A percentile compares a stretch with the other conserved stretches of the same genome.
These are phyloP conservation scores for Thereva nobilitata DNA, from an alignment of 2,888 invertebrate species.

Conservation along the genomic window DNA sequence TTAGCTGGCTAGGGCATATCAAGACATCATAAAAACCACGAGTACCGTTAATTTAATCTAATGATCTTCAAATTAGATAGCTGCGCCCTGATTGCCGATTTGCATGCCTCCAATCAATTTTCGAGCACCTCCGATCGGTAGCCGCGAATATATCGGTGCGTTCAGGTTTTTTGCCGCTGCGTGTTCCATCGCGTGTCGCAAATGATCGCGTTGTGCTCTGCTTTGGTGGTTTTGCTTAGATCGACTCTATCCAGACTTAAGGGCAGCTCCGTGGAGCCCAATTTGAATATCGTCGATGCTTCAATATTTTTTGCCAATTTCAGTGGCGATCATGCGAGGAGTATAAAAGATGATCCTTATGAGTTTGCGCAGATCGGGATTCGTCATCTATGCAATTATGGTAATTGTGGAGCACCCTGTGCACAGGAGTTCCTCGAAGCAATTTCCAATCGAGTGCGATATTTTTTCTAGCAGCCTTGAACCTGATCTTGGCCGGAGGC, in stretches of 20 bases:
- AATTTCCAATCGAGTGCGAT: constrained; percentile 20
- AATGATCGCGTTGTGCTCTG: not conserved
- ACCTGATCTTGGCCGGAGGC: constrained; percentile 30
- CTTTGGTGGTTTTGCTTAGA: not conserved
- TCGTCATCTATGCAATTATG: not conserved
- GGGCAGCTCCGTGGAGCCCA: constrained; percentile 8
- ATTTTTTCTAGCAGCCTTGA: constrained; percentile 31
- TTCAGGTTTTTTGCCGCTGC: not conserved
- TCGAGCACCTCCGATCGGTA: constrained; percentile 30
- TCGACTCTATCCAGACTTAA: constrained; percentile 1
- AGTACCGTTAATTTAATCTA: constrained; percentile 39
- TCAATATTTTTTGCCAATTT: not conserved
- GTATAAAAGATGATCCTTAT: constrained; percentile 30
- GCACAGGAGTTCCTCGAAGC: constrained; percentile 15
- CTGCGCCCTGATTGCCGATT: constrained; percentile 36
- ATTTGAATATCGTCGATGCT: constrained; percentile 4
- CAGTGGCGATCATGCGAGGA: constrained; percentile 7
- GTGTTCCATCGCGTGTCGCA: constrained; percentile 20
- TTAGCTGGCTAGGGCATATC: too few relatives aligned
- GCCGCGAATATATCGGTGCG: constrained; percentile 13
- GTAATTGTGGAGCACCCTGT: constrained; percentile 7
- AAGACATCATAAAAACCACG: not conserved
- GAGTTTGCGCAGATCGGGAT: constrained; percentile 1
- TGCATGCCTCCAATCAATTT: constrained; percentile 40
- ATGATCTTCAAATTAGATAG: constrained; percentile 37